Evolutionary conservation across 2,888 invertebrate species (phyloP), one percentile per base, ranked within the genome.

Genomic region (Panopea generosa): DNA sequence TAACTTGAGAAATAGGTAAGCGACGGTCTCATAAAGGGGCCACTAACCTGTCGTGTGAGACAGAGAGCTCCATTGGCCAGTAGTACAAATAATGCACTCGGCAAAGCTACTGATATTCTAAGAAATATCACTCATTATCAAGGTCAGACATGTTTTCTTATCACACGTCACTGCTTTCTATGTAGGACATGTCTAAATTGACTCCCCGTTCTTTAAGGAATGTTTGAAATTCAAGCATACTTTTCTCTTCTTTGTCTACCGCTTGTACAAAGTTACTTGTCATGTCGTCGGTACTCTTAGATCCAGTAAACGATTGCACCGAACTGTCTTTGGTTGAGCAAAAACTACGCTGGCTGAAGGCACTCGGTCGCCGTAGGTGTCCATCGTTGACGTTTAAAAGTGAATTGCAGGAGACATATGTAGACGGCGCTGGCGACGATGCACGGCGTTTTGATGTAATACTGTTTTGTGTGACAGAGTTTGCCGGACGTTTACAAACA

Each of bases 111-210:
- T 3, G 24, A 22, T 16, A 40, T 22, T 20, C 18, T 33, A 7
- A 33, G 33, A 33, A 33, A 33, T 33, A 33, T 33, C 11, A 11
- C 33, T 14, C 2, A 50, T 18, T 24, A 50, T 18, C 50, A 24
- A 6, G 4, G 49, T 24, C 24, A 26, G 11, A 22, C 26, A 16
- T 26, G 33, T 33, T 7, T 11, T 33, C 4, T 20, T 20, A n/a
- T 75, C 79, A 88, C 3, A 91, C 88, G 27, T 91, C 90, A 71
- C 91, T 91, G 18, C 89, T 88, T 65, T 90, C 89, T 16, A 91
- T 86, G 7, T 82, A 77, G 11, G 85, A 87, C 77, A 91, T 77
- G 71, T 91, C 91, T 7, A 91, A 62, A 22, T 89, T 84, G 0
- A 91, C 73, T 0, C 91, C 91, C 33, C 86, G 80, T 24, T 87